Evolutionary conservation across 2,888 invertebrate genomes (phyloP).

Genomic region (Leptopilina myrica): DNA sequence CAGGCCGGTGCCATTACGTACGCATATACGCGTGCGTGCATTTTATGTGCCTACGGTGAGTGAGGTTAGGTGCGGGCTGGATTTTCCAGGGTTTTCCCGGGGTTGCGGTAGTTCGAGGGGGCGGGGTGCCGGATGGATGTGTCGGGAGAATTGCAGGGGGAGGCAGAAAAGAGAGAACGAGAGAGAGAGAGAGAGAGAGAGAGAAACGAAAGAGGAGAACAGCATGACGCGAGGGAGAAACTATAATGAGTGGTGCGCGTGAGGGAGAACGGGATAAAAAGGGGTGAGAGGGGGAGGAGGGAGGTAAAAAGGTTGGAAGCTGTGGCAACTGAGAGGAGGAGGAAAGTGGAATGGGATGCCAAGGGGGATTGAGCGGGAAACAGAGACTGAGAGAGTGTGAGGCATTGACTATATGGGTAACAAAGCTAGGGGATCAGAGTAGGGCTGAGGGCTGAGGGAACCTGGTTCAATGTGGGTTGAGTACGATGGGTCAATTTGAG

Average conservation of each 20-base stretch:
- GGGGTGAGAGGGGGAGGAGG: slow-evolving; percentile 55
- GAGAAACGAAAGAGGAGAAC: slow-evolving; percentile 50
- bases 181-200: slow-evolving; percentile 43
- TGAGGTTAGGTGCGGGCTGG: slow-evolving; percentile 70
- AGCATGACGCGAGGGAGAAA: slow-evolving; percentile 48
- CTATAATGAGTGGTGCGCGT: slow-evolving; percentile 55
- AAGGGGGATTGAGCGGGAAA: slow-evolving; percentile 51
- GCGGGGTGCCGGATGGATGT: slow-evolving; percentile 52
- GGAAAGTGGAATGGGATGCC: slow-evolving; percentile 64
- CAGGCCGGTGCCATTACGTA: slow-evolving; percentile 63
- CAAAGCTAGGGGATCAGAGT: slow-evolving; percentile 33
- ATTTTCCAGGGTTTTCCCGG: slow-evolving; percentile 76
- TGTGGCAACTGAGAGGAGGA: slow-evolving; percentile 63
- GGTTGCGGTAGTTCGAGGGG: slow-evolving; percentile 68
- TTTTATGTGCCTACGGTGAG: slow-evolving; percentile 58
- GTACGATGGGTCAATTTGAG: slow-evolving; percentile 67
- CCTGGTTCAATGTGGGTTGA: slow-evolving; percentile 57
- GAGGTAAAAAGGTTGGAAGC: slow-evolving; percentile 73
- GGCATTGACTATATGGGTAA: slow-evolving; percentile 42
- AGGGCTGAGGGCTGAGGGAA: slow-evolving; percentile 37
- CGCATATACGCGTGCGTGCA: slow-evolving; percentile 64
- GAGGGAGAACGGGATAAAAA: slow-evolving; percentile 56
- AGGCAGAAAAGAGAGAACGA: slow-evolving; percentile 43
- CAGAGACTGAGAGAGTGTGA: slow-evolving; percentile 36
- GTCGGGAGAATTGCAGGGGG: slow-evolving; percentile 58